Evolutionary conservation across 2,113 vertebrate species (phyloP).

Genomic region (Apteryx owenii): DNA sequence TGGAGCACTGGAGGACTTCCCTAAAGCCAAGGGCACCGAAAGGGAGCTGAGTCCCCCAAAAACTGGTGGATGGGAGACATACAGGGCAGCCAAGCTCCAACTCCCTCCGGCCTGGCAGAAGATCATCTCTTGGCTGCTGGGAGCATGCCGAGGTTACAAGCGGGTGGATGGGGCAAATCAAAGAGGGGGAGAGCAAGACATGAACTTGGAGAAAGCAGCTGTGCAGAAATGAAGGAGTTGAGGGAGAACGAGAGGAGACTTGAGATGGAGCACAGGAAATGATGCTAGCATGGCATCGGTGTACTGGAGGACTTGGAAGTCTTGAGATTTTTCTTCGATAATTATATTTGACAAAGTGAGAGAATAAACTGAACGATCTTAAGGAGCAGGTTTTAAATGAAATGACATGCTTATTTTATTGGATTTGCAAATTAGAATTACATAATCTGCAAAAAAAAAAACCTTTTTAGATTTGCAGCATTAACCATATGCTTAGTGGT

Average conservation of each 20-base stretch:
- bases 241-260: rapidly evolving
- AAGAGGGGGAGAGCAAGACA: not conserved
- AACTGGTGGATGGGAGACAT: not conserved
- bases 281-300: rapidly evolving
- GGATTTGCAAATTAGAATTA: conserved; percentile 34
- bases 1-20: not conserved
- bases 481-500: not conserved
- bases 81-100: not conserved
- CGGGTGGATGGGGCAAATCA: not conserved
- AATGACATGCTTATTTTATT: not conserved
- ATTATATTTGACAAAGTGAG: not conserved
- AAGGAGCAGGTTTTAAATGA: not conserved
- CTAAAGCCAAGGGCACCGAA: not conserved
- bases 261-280: not conserved
- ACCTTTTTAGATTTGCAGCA: conserved; percentile 30
- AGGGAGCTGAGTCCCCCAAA: not conserved
- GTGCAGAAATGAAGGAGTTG: not conserved
- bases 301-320: not conserved
- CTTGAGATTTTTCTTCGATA: not conserved
- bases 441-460: not conserved
- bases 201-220: not conserved
- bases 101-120: not conserved
- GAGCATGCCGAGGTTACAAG: too few relatives aligned
- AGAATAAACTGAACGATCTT: not conserved
- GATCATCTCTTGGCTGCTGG: not conserved